phyloP scores from a whole-genome alignment of 2,797 vertebrate genomes.

The Amniataba percoides region DNA sequence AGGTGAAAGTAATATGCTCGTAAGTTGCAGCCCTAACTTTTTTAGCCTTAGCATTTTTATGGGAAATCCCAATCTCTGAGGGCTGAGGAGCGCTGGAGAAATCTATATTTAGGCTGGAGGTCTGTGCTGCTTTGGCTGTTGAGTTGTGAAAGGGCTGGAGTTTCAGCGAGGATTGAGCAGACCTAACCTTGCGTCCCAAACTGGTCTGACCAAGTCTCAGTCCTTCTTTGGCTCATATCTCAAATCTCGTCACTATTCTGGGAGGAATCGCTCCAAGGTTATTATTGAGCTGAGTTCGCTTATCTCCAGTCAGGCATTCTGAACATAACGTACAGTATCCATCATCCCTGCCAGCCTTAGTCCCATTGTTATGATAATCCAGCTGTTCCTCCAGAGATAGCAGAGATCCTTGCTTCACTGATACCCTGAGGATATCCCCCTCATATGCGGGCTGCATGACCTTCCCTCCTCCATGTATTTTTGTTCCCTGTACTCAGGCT shows the following conservation, averaged over 20 bases:
- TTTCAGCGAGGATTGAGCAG: constrained; percentile 41
- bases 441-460: constrained; percentile 39
- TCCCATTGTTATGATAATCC: constrained; percentile 67
- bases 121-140: constrained; percentile 46
- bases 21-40: not conserved
- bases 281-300: constrained; percentile 53
- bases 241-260: constrained; percentile 13
- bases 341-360: constrained; percentile 36
- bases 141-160: constrained; percentile 38
- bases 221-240: constrained; percentile 41
- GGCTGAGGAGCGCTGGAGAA: constrained; percentile 21
- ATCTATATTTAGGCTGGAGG: constrained; percentile 57
- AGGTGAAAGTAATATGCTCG: not conserved
- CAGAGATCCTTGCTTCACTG: constrained; percentile 32
- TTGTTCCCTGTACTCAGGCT: constrained; percentile 25
- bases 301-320: constrained; percentile 50
- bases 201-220: not conserved
- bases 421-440: constrained; percentile 56
- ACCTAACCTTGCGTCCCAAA: constrained; percentile 43
- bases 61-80: not conserved
- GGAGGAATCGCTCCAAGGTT: constrained; percentile 49
- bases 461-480: constrained; percentile 57
- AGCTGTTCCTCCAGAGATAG: constrained; percentile 65
- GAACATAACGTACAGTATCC: constrained; percentile 46
- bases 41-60: constrained; percentile 4